phyloP scores from a whole-genome alignment of 92 coral and sea anemone genomes.

The Epizoanthus stellaris region DNA sequence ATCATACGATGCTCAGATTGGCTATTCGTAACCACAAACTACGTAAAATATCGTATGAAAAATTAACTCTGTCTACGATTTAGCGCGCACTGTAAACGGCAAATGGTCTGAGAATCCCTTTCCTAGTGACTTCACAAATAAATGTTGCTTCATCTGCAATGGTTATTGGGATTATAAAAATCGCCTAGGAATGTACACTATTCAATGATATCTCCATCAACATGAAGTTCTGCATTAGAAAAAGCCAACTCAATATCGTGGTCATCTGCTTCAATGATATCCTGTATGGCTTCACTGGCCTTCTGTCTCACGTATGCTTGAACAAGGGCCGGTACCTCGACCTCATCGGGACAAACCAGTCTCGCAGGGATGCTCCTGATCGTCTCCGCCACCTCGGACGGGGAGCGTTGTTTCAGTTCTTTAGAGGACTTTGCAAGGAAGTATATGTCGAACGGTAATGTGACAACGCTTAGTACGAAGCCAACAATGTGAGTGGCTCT shows the following conservation, averaged over 20 bases:
- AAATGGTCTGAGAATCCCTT: too few species aligned
- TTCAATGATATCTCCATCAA: constrained; percentile 5
- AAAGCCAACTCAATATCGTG: constrained; percentile 3
- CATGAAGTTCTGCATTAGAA: constrained; percentile 20
- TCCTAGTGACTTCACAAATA: too few species aligned
- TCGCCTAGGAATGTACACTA: background rate
- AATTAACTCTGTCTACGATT: too few species aligned
- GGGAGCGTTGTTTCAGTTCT: constrained; percentile 19
- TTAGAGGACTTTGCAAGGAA: constrained; percentile 33
- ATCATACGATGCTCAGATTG: too few species aligned
- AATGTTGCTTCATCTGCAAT: too few species aligned
- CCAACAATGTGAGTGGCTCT: constrained; percentile 33
- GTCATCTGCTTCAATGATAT: constrained; percentile 6
- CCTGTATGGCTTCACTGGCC: constrained; percentile 16
- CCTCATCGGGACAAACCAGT: constrained; percentile 15
- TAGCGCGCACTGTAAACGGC: too few species aligned
- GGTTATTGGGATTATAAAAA: too few species aligned
- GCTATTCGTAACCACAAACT: too few species aligned
- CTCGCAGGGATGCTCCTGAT: constrained; percentile 29
- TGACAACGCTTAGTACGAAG: constrained; percentile 18
- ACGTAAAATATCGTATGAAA: too few species aligned
- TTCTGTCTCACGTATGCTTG: constrained; percentile 24
- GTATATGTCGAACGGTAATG: constrained; percentile 31
- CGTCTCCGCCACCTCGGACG: constrained; percentile 25
- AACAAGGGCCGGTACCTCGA: constrained; percentile 13